Evolutionary conservation across 2,113 vertebrate genomes (phyloP), one percentile per base, ranked within the genome.

Genomic region (Geococcyx californianus): DNA sequence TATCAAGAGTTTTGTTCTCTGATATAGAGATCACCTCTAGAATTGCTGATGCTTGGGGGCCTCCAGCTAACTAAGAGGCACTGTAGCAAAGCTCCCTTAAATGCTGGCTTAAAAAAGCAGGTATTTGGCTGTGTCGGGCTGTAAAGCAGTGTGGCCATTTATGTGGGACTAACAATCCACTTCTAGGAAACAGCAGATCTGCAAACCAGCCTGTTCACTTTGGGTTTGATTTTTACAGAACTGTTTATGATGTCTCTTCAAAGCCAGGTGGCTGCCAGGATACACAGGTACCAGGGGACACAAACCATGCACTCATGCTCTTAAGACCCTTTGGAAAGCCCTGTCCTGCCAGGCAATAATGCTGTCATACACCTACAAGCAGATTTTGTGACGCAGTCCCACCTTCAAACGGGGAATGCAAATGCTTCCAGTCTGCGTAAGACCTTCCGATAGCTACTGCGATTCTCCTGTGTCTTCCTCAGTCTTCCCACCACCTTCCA

Each of bases 381-480:
- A 47, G 40, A 38, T 88, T 89, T 75, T 52, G 28, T 55, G n/a
- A 28, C 15, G 34, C 47, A 9, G n/a, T 66, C 45, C 70, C 94
- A 85, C 75, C 87, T 88, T 89, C 77, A 74, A 69, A 51, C 2
- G 0, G 38, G 72, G 75, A 83, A 63, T 1, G 7, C 52, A 72
- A 93, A 76, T 0, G 10, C 40, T 78, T 49, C 56, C 70, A 52
- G 23, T 13, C 60, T 81, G 52, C 6, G 0, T 20, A 29, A 77
- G 83, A 40, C 73, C 68, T 90, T 33, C 85, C 10, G 87, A 78
- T 89, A 92, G 83, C 91, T 94, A 33, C 94, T 91, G 94, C 3
- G 11, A 56, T 72, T 60, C 76, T 93, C 76, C 85, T 6, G n/a
- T 67, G 81, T 28, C 67, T 93, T 72, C 87, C 67, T 47, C 84